Base-by-base conservation (phyloP, 2,113 vertebrate genomes). In the Thamnaconus septentrionalis region DNA sequence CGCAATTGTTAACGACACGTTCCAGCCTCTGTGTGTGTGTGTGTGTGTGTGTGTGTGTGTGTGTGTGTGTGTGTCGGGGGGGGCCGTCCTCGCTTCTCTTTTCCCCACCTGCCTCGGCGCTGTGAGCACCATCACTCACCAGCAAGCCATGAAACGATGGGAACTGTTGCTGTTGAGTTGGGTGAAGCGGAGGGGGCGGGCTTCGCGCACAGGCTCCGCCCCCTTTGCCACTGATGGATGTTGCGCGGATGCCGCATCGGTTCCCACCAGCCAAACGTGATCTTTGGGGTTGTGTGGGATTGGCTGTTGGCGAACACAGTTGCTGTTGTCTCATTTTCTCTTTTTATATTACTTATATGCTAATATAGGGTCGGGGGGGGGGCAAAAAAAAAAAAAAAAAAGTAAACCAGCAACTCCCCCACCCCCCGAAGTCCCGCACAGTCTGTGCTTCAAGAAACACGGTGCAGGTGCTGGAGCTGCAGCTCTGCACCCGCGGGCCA, bases 281-380 rank as follows among this genome's bases (percentile, higher is more conserved):
- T 79, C 82, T 87, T 85, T 86, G 53, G 65, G 49, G 8, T 66
- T 60, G 51, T 67, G 71, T 31, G 18, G 18, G 18, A 31, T 31
- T 31, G 18, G 18, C 18, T 31, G 18, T 31, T 31, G 18, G 18
- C 18, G 18, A 31, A 31, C 18, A 31, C 1, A 31, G 18, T 67
- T 65, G 66, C 64, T 67, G 66, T 73, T 61, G 64, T 74, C 62
- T 85, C 81, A 81, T 84, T 83, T 31, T 71, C 84, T 85, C 81
- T 72, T 78, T 42, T 9, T 9, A 4, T 82, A 75, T 78, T 64
- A 45, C 70, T 31, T 31, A 31, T 31, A 31, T 2, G 18, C 18
- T 1, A 31, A 31, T 31, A 31, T 31, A 1, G 18, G 18, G 18
- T 31, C 18, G 18, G 18, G 18, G 18, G 18, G 18, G 18, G 18